A percentile compares a stretch with the other conserved stretches of the same genome.
Evolutionary conservation across 2,797 vertebrate species (phyloP).

Genomic region (Lacerta agilis): DNA sequence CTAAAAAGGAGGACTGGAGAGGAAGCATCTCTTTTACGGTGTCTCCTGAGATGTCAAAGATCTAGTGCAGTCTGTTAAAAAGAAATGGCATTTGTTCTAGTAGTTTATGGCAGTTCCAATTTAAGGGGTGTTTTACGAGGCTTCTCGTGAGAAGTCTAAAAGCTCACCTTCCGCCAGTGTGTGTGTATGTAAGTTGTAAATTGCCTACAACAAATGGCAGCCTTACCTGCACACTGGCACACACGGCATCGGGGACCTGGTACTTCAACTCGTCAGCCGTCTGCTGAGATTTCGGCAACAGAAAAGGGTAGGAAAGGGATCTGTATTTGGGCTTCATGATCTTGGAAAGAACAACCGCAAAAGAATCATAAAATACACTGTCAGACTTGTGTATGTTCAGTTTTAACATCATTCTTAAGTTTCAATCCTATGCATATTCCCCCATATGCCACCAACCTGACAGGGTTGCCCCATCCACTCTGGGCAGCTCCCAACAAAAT

Average conservation of each 20-base stretch:
- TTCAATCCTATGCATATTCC: not conserved
- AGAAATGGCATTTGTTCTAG: slow-evolving; percentile 3
- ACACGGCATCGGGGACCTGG: slow-evolving; percentile 84
- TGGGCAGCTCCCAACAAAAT: too few species aligned
- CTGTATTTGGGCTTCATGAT: slow-evolving; percentile 97
- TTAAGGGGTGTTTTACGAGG: not conserved
- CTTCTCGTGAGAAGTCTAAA: not conserved
- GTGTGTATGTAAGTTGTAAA: not conserved
- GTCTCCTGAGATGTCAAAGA: not conserved
- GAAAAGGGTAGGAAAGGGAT: slow-evolving; percentile 89
- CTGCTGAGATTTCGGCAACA: slow-evolving; percentile 92
- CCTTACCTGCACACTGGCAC: slow-evolving; percentile 87
- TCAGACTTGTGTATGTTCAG: slow-evolving; percentile 13
- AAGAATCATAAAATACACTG: not conserved
- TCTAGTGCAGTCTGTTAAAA: not conserved
- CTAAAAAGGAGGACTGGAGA: too few species aligned
- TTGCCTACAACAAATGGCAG: accelerated
- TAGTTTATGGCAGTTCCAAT: slow-evolving; percentile 3
- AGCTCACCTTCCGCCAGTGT: not conserved
- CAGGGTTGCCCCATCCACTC: too few species aligned
- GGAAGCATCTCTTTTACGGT: not conserved
- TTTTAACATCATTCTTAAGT: not conserved
- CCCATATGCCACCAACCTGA: too few species aligned
- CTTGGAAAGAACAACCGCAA: slow-evolving; percentile 67
- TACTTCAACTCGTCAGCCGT: slow-evolving; percentile 88